A percentile compares a stretch with the other conserved stretches of the same genome.
phyloP scores from a whole-genome alignment of 2,888 invertebrate genomes.

The Meiosimyza platycephala region DNA sequence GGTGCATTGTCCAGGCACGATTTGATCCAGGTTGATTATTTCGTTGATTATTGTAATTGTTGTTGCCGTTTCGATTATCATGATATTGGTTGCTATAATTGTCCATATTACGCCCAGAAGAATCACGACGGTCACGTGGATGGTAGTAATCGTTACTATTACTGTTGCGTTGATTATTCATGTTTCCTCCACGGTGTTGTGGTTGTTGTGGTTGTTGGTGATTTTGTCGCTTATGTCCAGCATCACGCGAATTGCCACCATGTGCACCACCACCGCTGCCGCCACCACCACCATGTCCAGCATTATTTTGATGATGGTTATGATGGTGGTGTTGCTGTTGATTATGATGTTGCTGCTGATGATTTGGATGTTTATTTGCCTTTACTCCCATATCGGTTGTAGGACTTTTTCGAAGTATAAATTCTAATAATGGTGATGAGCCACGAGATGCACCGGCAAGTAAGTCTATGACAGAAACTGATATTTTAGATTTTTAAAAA shows the following conservation, averaged over 20 bases:
- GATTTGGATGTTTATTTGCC: conserved; percentile 65
- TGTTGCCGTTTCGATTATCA: conserved; percentile 44
- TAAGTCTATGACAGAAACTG: conserved; percentile 68
- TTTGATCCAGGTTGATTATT: conserved; percentile 58
- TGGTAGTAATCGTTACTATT: conserved; percentile 55
- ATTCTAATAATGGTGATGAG: conserved; percentile 79
- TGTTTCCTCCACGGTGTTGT: conserved; percentile 43
- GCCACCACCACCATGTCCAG: conserved; percentile 56
- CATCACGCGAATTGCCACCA: conserved; percentile 66
- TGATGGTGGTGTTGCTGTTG: conserved; percentile 49
- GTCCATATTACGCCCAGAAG: conserved; percentile 61
- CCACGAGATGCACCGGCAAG: conserved; percentile 76
- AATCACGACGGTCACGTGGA: conserved; percentile 65
- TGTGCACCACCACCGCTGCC: background rate
- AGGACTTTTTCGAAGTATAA: conserved; percentile 82
- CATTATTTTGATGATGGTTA: conserved; percentile 52
- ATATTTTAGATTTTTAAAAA: conserved; percentile 44
- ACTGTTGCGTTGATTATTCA: conserved; percentile 52
- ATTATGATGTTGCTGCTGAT: conserved; percentile 51
- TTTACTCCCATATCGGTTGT: conserved; percentile 88
- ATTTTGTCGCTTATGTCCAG: conserved; percentile 62
- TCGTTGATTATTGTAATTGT: conserved; percentile 61
- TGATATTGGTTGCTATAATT: conserved; percentile 59
- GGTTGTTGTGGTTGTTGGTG: conserved; percentile 53
- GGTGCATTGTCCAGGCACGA: conserved; percentile 65